A percentile compares a stretch with the other conserved stretches of the same genome.
Evolutionary conservation across 2,797 vertebrate species (phyloP).

Genomic region (Acanthornis magna): DNA sequence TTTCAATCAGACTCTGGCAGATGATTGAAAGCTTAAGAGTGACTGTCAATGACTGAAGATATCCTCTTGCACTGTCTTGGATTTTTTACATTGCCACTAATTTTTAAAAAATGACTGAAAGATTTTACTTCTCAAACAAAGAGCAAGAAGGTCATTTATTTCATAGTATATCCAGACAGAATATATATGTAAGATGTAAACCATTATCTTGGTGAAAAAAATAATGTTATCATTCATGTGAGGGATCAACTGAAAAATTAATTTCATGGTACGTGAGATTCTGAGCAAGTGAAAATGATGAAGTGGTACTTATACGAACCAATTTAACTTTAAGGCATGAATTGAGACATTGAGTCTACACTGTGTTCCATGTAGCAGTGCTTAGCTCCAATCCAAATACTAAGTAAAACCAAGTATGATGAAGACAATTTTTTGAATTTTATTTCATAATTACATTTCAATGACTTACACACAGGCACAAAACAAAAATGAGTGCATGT

Average conservation of each 20-base stretch:
- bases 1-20: neutral
- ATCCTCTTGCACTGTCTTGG: neutral
- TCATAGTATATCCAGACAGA: neutral
- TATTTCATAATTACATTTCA: neutral
- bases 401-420: neutral
- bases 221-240: slow-evolving; percentile 20
- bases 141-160: neutral
- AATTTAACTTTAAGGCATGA: neutral
- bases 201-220: neutral
- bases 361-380: neutral
- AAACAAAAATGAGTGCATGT: neutral
- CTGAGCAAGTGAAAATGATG: slow-evolving; percentile 19
- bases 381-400: neutral
- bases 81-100: neutral
- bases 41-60: neutral
- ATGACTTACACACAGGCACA: neutral
- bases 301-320: neutral
- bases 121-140: slow-evolving; percentile 26
- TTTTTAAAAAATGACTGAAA: slow-evolving; percentile 23
- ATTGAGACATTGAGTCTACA: neutral
- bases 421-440: neutral
- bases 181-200: neutral
- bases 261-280: slow-evolving; percentile 34
- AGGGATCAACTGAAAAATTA: slow-evolving; percentile 35
- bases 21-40: neutral